Evolutionary conservation across 1,140 invertebrate genomes (phyloP), one percentile per base, ranked within the genome.

Genomic region (Camponotus floridanus): DNA sequence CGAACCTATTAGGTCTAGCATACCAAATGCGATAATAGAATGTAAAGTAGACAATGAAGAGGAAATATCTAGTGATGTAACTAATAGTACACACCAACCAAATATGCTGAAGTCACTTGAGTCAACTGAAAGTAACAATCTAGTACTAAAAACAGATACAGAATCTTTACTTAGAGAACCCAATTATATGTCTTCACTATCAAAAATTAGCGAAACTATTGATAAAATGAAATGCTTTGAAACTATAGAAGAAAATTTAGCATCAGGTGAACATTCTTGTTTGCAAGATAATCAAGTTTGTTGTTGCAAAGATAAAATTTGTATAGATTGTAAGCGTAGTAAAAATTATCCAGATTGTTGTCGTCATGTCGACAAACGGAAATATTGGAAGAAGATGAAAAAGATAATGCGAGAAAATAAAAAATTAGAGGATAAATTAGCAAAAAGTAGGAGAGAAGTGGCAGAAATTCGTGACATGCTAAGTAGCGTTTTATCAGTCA

Each of bases 401-500:
- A 93, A 91, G 65, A 91, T 93, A 5, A 83, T 92, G 18, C 71
- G 92, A 36, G 88, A 92, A 61, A 93, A 93, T 84, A 91, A 93
- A 39, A 93, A 93, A 76, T 71, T 93, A 6, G 92, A 93, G 33
- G 89, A 86, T 15, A 91, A 91, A 73, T 86, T 93, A 2, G 87
- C 61, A n/a, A 94, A 91, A 42, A 94, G 86, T 67, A 92, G 92
- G 13, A 88, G 71, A 51, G 94, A 93, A 78, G 91, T 93, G 85
- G 89, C 91, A 11, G 92, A 92, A 71, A 91, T 94, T 70, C 88
- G 91, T 18, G 92, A 92, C 64, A 93, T 94, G 88, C 67, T 93
- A 0, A 94, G 70, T 61, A 93, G n/a, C 21, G 93, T 94, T 7
- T 86, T 93, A 71, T 93, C 93, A 0, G 93, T 94, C 15, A 94